A percentile compares a stretch with the other conserved stretches of the same genome.
Conservation (phyloP, 2,113 vertebrate genomes). For the Grus americana region DNA sequence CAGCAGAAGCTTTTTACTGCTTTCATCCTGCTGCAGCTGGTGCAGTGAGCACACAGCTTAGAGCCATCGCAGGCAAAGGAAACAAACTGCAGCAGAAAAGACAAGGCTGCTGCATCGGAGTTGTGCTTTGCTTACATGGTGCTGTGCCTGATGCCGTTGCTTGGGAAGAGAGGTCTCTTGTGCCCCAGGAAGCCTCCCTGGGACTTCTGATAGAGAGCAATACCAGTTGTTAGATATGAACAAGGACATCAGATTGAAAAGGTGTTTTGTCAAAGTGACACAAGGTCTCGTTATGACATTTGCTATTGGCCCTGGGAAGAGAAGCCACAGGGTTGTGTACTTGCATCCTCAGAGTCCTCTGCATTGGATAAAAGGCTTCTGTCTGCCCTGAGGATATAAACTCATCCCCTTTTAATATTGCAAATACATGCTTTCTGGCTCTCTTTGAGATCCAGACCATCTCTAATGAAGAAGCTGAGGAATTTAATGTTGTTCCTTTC, state of each 20-base stretch:
- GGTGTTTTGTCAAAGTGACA: background rate
- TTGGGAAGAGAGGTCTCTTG: background rate
- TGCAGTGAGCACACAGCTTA: background rate
- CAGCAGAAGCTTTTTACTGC: background rate
- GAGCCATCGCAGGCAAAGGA: background rate
- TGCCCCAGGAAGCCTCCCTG: background rate
- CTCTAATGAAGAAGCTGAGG: background rate
- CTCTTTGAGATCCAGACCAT: background rate
- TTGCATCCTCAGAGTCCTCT: background rate
- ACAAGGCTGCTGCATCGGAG: background rate
- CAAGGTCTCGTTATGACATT: background rate
- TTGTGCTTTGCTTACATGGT: background rate
- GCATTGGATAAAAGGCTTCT: background rate
- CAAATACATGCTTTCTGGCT: background rate
- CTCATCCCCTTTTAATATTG: background rate
- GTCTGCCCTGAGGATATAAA: background rate
- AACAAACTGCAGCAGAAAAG: background rate
- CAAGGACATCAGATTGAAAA: background rate
- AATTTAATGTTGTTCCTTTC: background rate
- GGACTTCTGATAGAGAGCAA: background rate
- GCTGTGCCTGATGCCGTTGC: background rate
- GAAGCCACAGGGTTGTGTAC: background rate
- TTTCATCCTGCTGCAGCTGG: background rate
- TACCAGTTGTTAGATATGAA: background rate
- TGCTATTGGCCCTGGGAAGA: background rate